Percentiles rank a stretch among this genome's conserved stretches.
Evolutionary conservation across 2,797 vertebrate genomes (phyloP).

Genomic region (Rhynchonycteris naso): DNA sequence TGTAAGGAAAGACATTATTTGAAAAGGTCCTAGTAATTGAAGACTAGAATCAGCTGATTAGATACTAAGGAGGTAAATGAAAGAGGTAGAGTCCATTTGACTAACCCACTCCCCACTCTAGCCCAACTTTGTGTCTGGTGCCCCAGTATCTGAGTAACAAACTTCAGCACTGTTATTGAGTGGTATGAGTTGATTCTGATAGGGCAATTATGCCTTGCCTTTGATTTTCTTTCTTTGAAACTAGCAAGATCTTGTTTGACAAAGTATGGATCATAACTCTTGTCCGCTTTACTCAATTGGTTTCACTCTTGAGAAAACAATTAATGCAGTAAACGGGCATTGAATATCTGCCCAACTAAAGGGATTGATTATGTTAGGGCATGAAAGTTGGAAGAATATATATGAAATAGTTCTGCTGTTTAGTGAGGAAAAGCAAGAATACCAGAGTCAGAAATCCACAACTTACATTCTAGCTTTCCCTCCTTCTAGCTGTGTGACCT

Average conservation of each 20-base stretch:
- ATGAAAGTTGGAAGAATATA: background rate
- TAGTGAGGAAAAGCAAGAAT: background rate
- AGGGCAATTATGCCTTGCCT: background rate
- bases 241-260: background rate
- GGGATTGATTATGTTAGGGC: background rate
- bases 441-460: background rate
- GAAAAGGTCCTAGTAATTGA: background rate
- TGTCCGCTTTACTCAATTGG: background rate
- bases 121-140: background rate
- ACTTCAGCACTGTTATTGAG: background rate
- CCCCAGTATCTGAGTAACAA: background rate
- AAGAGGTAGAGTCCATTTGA: background rate
- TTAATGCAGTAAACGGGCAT: constrained; percentile 20
- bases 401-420: background rate
- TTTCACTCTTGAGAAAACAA: constrained; percentile 52
- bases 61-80: background rate
- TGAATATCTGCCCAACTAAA: background rate
- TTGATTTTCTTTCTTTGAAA: constrained; percentile 45
- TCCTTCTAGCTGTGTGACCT: background rate
- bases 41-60: background rate
- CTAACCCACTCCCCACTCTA: background rate
- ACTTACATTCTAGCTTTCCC: background rate
- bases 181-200: background rate
- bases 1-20: background rate
- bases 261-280: background rate